Percentiles rank a stretch among this genome's conserved stretches.
Conservation (phyloP, 2,888 invertebrate genomes). For the Drosophila histrio region DNA sequence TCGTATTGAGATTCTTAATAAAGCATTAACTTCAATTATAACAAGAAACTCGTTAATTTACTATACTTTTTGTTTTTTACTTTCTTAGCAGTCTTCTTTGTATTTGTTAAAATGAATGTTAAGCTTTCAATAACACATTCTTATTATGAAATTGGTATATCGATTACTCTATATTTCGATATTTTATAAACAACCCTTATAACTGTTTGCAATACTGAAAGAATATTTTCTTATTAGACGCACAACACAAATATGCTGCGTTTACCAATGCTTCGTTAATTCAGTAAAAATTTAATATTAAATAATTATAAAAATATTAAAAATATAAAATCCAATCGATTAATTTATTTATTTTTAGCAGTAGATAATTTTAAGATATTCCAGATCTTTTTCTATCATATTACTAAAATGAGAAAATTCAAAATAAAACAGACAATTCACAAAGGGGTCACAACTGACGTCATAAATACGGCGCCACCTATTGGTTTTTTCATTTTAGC, state of each 20-base stretch:
- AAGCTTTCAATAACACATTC: background rate
- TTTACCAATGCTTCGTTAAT: background rate
- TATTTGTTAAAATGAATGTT: background rate
- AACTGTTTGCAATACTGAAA: no score
- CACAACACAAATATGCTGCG: background rate
- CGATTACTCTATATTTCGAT: background rate
- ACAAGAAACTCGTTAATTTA: background rate
- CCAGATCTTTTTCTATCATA: no score
- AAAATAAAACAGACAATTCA: no score
- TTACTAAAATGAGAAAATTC: no score
- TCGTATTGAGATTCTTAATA: slow-evolving; percentile 4
- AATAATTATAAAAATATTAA: background rate
- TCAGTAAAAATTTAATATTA: background rate
- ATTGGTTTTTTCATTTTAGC: no score
- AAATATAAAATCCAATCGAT: background rate
- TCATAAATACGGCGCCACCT: no score
- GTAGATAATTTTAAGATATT: no score
- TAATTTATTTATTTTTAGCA: no score
- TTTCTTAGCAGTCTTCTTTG: background rate
- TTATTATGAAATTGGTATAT: background rate
- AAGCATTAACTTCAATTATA: background rate
- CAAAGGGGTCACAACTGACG: no score
- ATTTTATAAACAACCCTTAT: no score
- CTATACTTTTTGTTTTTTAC: background rate
- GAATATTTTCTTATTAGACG: background rate